Evolutionary conservation across 2,888 invertebrate genomes (phyloP).

Genomic region (Ptilodon capucinus): DNA sequence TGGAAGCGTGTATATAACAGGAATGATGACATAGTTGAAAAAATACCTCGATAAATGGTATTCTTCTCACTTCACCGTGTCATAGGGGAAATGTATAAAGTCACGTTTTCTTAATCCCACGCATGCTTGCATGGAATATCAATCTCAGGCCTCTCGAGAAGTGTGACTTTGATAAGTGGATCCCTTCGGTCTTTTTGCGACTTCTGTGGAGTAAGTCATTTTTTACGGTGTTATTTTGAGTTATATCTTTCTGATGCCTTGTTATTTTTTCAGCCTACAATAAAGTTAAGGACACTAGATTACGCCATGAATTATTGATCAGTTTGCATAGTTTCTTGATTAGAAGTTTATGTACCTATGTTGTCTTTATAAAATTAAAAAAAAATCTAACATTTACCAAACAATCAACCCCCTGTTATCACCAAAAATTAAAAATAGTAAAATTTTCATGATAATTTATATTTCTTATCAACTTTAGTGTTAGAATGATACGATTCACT

Average conservation of each 20-base stretch:
- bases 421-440: constrained; percentile 1
- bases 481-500: too few relatives aligned
- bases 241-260: background rate
- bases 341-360: too few relatives aligned
- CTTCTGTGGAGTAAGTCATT: background rate
- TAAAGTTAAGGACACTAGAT: background rate
- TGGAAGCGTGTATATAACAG: too few relatives aligned
- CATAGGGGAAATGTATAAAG: constrained; percentile 22
- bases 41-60: background rate
- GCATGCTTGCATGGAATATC: constrained; percentile 37
- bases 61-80: constrained; percentile 4
- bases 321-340: too few relatives aligned
- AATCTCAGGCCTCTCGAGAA: constrained; percentile 28
- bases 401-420: too few relatives aligned
- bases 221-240: background rate
- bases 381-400: too few relatives aligned
- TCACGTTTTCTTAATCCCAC: constrained; percentile 37
- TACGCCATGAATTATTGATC: too few relatives aligned
- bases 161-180: constrained; percentile 32
- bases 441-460: background rate
- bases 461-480: background rate
- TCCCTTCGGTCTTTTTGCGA: constrained; percentile 14
- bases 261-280: background rate
- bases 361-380: too few relatives aligned
- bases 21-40: background rate